Evolutionary conservation across 1,140 invertebrate species (phyloP).

Genomic region (Drosophila ohnishii): DNA sequence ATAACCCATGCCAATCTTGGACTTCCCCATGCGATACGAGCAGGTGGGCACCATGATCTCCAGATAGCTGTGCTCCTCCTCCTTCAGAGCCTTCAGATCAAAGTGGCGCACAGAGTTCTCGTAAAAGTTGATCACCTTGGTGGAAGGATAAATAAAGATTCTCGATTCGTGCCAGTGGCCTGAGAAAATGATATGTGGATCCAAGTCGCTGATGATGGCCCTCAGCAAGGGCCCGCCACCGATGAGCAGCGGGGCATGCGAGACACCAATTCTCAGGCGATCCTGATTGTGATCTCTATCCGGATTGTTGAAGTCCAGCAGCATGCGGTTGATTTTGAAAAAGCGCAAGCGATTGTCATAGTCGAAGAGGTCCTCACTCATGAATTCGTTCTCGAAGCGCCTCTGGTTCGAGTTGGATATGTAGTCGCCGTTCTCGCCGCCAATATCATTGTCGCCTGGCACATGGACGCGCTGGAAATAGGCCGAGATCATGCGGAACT

Average conservation of each 20-base stretch:
- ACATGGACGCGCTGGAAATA: constrained; percentile 88
- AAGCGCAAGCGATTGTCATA: constrained; percentile 85
- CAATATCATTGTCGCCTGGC: constrained; percentile 97
- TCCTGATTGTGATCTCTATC: constrained; percentile 86
- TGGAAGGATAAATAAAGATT: constrained; percentile 76
- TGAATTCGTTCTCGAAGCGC: constrained; percentile 91
- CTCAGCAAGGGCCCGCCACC: constrained; percentile 86
- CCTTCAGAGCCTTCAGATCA: constrained; percentile 80
- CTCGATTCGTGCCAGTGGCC: constrained; percentile 91
- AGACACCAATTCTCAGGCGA: constrained; percentile 87
- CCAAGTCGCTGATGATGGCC: constrained; percentile 84
- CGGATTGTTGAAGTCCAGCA: constrained; percentile 84
- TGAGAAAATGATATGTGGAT: constrained; percentile 92
- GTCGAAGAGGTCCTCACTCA: constrained; percentile 86
- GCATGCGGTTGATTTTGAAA: constrained; percentile 89
- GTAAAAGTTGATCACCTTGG: constrained; percentile 77
- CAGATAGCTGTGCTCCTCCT: constrained; percentile 85
- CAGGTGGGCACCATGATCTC: constrained; percentile 96
- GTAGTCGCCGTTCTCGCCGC: constrained; percentile 92
- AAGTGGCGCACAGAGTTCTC: constrained; percentile 82
- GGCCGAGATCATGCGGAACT: constrained; percentile 84
- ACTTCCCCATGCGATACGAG: constrained; percentile 96
- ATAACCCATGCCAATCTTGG: constrained; percentile 92
- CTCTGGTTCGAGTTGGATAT: constrained; percentile 89
- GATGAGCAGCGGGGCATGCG: constrained; percentile 88